Conservation (phyloP, 30 jellyfish, hydroid and myxozoan genomes). For the Aurelia aurita region DNA sequence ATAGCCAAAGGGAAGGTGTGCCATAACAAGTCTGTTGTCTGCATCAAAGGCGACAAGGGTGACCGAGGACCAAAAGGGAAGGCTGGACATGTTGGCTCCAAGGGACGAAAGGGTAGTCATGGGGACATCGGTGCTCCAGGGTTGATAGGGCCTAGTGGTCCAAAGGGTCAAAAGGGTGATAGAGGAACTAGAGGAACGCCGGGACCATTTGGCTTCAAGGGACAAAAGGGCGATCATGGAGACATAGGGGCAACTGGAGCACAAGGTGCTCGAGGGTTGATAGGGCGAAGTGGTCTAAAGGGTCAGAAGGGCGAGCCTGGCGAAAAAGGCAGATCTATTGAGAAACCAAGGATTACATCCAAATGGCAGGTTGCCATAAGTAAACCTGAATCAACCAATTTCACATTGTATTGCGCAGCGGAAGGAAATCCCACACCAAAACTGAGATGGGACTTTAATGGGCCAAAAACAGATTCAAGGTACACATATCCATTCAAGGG, state of each 20-base stretch:
- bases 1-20: too few species aligned
- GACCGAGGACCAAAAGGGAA: too few species aligned
- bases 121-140: too few species aligned
- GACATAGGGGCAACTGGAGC: neutral
- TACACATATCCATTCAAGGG: neutral
- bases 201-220: neutral
- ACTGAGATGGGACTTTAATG: neutral
- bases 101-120: too few species aligned
- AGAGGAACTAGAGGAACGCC: constrained; percentile 9
- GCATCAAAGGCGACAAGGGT: neutral
- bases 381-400: neutral
- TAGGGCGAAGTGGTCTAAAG: neutral
- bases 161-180: neutral
- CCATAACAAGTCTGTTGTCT: too few species aligned
- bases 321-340: constrained; percentile 3
- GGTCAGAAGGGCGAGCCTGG: neutral
- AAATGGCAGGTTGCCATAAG: neutral
- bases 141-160: too few species aligned
- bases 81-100: too few species aligned
- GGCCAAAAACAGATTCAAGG: neutral
- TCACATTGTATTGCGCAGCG: neutral
- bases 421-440: neutral
- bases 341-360: constrained; percentile 18
- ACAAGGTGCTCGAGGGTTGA: neutral
- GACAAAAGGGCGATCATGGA: neutral